phyloP scores from a whole-genome alignment of 2,888 invertebrate species.

The Hipparchia semele region DNA sequence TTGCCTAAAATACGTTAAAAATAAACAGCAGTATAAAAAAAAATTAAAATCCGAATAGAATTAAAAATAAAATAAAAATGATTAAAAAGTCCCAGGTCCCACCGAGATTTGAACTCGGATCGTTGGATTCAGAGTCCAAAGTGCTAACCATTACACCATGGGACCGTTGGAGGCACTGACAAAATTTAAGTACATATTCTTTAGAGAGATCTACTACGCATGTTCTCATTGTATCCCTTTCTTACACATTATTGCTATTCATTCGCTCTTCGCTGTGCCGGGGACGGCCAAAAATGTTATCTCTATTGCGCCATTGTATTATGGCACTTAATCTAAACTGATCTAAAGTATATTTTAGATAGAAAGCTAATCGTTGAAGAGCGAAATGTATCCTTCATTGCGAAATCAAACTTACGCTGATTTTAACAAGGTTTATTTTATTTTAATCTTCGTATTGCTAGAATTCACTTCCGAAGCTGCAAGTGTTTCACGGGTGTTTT shows the following conservation, averaged over 20 bases:
- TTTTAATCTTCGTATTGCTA: no score
- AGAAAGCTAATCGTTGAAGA: neutral
- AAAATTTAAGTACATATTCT: slow-evolving; percentile 21
- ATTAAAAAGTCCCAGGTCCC: slow-evolving; percentile 78
- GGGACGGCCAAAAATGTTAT: neutral
- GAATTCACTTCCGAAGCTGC: no score
- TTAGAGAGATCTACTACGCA: slow-evolving; percentile 32
- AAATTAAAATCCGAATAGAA: no score
- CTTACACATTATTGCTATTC: slow-evolving; percentile 24
- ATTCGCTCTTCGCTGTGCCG: neutral
- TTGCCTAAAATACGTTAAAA: no score
- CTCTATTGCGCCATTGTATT: slow-evolving; percentile 44
- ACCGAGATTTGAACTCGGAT: slow-evolving; percentile 92
- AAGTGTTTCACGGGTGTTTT: no score
- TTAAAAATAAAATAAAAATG: slow-evolving; percentile 19
- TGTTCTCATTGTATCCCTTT: slow-evolving; percentile 35
- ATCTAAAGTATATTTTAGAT: neutral
- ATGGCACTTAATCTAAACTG: neutral
- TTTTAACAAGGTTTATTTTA: no score
- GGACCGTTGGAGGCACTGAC: slow-evolving; percentile 51
- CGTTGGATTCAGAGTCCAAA: slow-evolving; percentile 89
- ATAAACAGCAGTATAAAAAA: no score
- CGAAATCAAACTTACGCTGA: no score
- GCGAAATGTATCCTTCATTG: neutral
- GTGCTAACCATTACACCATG: slow-evolving; percentile 88